Percentiles rank a stretch among this genome's conserved stretches.
These are phyloP conservation scores for Epinotia demarniana DNA, from an alignment of 2,888 invertebrate species.

Conservation along the genomic window DNA sequence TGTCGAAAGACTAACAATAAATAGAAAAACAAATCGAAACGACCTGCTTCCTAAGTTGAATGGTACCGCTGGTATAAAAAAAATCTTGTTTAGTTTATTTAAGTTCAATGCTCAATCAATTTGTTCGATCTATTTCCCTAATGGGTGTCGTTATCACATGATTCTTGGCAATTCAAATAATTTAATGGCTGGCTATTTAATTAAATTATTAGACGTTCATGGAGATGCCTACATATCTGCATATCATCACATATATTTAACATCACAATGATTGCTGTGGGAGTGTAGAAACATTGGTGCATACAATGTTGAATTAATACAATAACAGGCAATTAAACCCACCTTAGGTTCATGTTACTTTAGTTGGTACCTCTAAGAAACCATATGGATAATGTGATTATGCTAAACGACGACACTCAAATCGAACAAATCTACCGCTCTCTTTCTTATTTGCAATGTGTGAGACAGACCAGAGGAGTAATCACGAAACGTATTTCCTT, in stretches of 20 bases:
- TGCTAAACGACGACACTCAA: too few species aligned
- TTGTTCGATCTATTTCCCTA: not conserved
- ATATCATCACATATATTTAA: not conserved
- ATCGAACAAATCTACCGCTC: too few species aligned
- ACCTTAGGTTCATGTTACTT: not conserved
- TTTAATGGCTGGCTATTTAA: constrained; percentile 15
- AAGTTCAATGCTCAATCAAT: constrained; percentile 8
- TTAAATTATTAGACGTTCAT: not conserved
- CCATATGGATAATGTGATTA: too few species aligned
- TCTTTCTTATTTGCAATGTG: too few species aligned
- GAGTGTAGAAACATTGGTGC: not conserved
- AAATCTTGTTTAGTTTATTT: not conserved
- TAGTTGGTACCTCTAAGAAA: not conserved
- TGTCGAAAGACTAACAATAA: too few species aligned
- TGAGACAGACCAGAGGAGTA: too few species aligned
- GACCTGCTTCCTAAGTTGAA: not conserved
- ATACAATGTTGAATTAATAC: constrained; percentile 5
- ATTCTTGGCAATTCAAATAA: constrained; percentile 5
- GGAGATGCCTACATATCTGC: constrained; percentile 6
- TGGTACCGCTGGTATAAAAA: not conserved
- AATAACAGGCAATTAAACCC: not conserved
- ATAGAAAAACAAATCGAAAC: not conserved
- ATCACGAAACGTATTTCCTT: too few species aligned
- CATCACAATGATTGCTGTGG: constrained; percentile 3
- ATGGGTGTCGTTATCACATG: not conserved